Conservation (phyloP, 2,888 invertebrate species). For the Caenorhabditis japonica region DNA sequence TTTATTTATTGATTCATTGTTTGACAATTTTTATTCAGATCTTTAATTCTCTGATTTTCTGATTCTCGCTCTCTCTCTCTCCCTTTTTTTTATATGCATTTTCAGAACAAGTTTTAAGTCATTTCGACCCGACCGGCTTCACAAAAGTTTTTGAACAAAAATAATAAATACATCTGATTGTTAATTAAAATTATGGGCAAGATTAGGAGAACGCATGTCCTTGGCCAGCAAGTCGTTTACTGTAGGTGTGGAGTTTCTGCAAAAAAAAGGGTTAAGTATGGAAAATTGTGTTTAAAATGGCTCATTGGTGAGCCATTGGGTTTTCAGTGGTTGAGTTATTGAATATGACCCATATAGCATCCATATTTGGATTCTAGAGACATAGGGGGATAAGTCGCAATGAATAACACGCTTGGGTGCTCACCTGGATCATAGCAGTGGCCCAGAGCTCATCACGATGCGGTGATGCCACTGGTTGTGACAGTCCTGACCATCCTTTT, state of each 20-base stretch:
- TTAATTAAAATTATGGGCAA: slow-evolving; percentile 1
- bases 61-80: too few species aligned
- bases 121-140: slow-evolving; percentile 12
- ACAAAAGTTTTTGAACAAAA: slow-evolving; percentile 30
- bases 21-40: too few species aligned
- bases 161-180: slow-evolving; percentile 51
- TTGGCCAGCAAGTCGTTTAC: slow-evolving; percentile 34
- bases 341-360: too few species aligned
- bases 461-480: slow-evolving; percentile 25
- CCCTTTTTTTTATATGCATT: neutral
- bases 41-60: too few species aligned
- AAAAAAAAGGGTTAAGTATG: neutral
- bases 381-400: too few species aligned
- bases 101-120: neutral
- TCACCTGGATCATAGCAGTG: slow-evolving; percentile 31
- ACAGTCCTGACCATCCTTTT: slow-evolving; percentile 24
- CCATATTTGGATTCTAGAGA: too few species aligned
- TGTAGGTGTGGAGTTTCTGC: slow-evolving; percentile 46
- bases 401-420: too few species aligned
- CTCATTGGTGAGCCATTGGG: too few species aligned
- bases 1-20: too few species aligned
- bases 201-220: slow-evolving; percentile 7
- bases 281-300: neutral
- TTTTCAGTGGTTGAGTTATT: too few species aligned
- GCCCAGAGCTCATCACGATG: slow-evolving; percentile 39